These are phyloP conservation scores for Gorsachius magnificus DNA, from an alignment of 2,797 vertebrate species.

Conservation along the genomic window DNA sequence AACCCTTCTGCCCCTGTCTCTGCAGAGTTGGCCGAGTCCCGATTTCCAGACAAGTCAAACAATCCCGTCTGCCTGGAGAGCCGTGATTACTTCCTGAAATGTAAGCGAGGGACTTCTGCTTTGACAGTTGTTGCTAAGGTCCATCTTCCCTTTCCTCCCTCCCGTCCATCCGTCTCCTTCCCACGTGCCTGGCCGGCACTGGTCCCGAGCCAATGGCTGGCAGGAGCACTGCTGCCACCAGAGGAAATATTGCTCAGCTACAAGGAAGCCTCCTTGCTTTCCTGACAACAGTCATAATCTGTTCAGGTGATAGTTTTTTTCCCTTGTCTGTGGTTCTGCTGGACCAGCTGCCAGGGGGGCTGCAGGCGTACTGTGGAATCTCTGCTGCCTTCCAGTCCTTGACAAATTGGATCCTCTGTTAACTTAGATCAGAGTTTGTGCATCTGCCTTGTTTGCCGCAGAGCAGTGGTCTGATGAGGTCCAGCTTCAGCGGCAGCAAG, in stretches of 20 bases:
- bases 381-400: not conserved
- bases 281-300: not conserved
- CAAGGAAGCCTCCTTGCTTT: not conserved
- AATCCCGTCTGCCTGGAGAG: conserved; percentile 51
- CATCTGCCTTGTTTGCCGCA: not conserved
- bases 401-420: not conserved
- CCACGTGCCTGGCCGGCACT: fast-evolving
- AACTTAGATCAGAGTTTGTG: conserved; percentile 9
- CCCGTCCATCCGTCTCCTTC: not conserved
- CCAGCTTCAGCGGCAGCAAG: not conserved
- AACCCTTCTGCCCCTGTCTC: not conserved
- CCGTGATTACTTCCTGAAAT: conserved; percentile 80
- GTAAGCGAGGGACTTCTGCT: conserved; percentile 54
- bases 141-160: not conserved
- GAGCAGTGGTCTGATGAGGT: not conserved
- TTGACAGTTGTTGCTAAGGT: conserved; percentile 9
- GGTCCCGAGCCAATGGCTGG: not conserved
- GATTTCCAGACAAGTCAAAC: conserved; percentile 62
- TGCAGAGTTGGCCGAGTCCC: conserved; percentile 8
- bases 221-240: not conserved
- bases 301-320: not conserved
- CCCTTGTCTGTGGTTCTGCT: not conserved
- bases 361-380: not conserved
- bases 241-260: not conserved
- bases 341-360: not conserved